These are phyloP conservation scores for Arctia plantaginis DNA, from an alignment of 2,888 invertebrate genomes.

Conservation along the genomic window DNA sequence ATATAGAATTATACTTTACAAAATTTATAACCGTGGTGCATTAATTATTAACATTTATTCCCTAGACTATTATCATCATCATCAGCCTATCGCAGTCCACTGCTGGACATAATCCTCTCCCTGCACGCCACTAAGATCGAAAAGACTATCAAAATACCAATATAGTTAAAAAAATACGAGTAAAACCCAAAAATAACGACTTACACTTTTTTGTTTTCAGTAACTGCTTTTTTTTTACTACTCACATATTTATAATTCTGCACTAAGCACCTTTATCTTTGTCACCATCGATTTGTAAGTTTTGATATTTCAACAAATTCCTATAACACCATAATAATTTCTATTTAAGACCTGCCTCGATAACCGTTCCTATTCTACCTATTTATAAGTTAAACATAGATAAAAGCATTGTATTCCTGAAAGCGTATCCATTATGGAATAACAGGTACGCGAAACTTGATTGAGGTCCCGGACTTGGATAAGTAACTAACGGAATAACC, in stretches of 20 bases:
- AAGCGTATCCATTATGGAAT: conserved; percentile 35
- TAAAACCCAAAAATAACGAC: too few relatives aligned
- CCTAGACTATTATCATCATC: too few relatives aligned
- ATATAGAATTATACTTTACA: neutral
- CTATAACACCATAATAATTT: neutral
- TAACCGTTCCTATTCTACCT: conserved; percentile 18
- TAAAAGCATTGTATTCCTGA: conserved; percentile 32
- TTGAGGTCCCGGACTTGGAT: conserved; percentile 36
- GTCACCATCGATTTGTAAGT: neutral
- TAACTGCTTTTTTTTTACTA: too few relatives aligned
- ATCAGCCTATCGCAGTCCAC: too few relatives aligned
- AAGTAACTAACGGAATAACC: conserved; percentile 16
- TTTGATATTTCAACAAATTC: neutral
- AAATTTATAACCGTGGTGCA: neutral
- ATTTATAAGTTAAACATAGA: conserved; percentile 32
- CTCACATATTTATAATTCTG: too few relatives aligned
- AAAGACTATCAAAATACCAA: too few relatives aligned
- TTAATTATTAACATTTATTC: too few relatives aligned
- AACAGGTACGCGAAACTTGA: conserved; percentile 49
- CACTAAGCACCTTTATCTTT: neutral
- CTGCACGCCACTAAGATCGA: too few relatives aligned
- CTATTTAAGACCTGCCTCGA: neutral
- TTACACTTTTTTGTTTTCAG: too few relatives aligned
- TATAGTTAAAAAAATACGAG: too few relatives aligned
- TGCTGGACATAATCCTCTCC: too few relatives aligned